These are phyloP conservation scores for Xyrauchen texanus DNA, from an alignment of 2,113 vertebrate genomes.

Conservation along the genomic window DNA sequence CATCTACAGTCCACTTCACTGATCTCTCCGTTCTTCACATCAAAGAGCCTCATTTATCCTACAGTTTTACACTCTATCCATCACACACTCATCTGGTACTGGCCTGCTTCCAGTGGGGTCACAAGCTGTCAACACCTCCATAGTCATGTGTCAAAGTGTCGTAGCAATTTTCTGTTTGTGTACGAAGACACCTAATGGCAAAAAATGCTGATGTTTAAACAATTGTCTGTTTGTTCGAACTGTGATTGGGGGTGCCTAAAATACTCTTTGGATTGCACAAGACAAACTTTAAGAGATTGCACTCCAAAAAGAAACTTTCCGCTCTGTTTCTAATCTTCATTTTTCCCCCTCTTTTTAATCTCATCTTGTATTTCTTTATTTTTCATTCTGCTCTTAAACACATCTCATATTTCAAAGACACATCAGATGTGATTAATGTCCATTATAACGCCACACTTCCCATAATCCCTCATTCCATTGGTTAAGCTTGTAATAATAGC, in stretches of 20 bases:
- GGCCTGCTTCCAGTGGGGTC: conserved; percentile 36
- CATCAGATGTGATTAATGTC: conserved; percentile 63
- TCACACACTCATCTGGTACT: conserved; percentile 50
- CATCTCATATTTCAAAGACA: conserved; percentile 73
- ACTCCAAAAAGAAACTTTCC: no score
- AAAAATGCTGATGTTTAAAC: no score
- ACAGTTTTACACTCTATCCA: conserved; percentile 58
- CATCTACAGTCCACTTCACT: conserved; percentile 45
- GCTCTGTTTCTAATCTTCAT: no score
- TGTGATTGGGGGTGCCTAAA: no score
- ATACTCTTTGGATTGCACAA: no score
- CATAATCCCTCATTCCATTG: conserved; percentile 43
- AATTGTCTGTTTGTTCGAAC: no score
- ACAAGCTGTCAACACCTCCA: conserved; percentile 36
- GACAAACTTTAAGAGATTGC: no score
- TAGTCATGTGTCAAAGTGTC: conserved; percentile 20
- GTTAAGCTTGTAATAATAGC: conserved; percentile 37
- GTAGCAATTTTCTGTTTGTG: background rate
- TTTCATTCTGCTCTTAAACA: conserved; percentile 65
- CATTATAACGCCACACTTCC: conserved; percentile 62
- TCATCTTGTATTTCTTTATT: conserved; percentile 45
- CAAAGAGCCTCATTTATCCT: conserved; percentile 55
- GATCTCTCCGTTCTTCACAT: conserved; percentile 42
- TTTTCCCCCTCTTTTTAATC: background rate
- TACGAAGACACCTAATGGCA: conserved; percentile 2